phyloP scores from a whole-genome alignment of 2,113 vertebrate genomes.

The Turdus rufiventris region DNA sequence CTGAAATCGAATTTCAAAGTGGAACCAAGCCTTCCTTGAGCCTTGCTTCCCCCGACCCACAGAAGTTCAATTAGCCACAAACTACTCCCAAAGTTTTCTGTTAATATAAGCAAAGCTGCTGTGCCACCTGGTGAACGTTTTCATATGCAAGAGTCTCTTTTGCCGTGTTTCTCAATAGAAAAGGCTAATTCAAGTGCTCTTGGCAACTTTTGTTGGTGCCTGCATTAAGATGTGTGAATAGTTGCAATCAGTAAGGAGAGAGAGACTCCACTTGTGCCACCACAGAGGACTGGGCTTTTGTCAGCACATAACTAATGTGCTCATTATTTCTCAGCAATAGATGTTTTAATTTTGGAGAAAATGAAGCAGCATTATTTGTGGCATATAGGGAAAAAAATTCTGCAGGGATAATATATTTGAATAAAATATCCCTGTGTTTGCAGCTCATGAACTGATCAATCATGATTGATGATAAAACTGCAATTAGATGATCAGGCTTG shows the following conservation, averaged over 20 bases:
- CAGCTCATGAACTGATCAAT: background rate
- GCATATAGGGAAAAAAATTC: background rate
- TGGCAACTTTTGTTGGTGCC: background rate
- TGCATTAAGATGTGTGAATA: background rate
- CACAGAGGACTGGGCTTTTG: background rate
- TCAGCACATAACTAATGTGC: background rate
- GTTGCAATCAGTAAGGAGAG: slow-evolving; percentile 8
- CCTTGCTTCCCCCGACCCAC: background rate
- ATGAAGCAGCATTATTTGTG: background rate
- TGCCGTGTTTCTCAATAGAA: background rate
- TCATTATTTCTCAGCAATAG: background rate
- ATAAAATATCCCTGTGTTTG: background rate
- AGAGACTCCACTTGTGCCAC: background rate
- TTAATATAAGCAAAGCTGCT: background rate
- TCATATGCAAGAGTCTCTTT: background rate
- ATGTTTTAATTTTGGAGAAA: background rate
- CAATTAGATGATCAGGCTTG: background rate
- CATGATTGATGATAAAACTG: background rate
- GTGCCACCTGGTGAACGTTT: slow-evolving; percentile 32
- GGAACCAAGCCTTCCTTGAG: background rate
- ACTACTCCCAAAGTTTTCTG: background rate
- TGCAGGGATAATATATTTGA: background rate
- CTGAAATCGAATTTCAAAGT: background rate
- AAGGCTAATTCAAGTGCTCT: background rate
- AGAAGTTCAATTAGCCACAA: background rate